A percentile compares a stretch with the other conserved stretches of the same genome.
Evolutionary conservation across 53 echinoderm and acorn worm species (phyloP).

Genomic region (Holothuria leucospilota): DNA sequence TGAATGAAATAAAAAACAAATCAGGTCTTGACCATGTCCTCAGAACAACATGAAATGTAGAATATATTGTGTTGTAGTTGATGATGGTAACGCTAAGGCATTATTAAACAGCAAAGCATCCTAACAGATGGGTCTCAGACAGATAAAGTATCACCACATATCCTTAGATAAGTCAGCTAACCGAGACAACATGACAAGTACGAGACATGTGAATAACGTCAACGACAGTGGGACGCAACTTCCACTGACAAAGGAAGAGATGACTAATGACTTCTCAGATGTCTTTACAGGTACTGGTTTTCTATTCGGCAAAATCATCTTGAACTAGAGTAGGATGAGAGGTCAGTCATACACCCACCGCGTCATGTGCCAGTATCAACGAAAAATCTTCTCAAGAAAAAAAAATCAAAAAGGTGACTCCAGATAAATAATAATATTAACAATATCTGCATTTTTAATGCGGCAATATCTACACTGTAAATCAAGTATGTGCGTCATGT

Average conservation of each 20-base stretch:
- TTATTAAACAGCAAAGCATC: slow-evolving; percentile 11
- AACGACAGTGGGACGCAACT: not conserved
- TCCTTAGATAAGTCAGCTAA: not conserved
- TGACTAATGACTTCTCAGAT: slow-evolving; percentile 38
- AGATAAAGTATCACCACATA: slow-evolving; percentile 14
- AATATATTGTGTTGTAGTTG: not conserved
- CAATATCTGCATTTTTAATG: too few species aligned
- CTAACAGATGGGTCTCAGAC: slow-evolving; percentile 30
- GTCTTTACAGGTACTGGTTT: slow-evolving; percentile 23
- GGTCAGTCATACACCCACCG: slow-evolving; percentile 22
- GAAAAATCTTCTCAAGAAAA: slow-evolving; percentile 6
- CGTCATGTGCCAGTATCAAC: too few species aligned
- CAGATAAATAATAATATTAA: too few species aligned
- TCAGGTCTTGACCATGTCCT: too few species aligned
- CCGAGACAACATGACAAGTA: not conserved
- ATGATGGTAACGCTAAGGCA: not conserved
- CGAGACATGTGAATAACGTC: not conserved
- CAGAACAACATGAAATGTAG: not conserved
- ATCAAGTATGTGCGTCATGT: too few species aligned
- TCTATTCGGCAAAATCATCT: slow-evolving; percentile 12
- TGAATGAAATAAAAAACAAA: too few species aligned
- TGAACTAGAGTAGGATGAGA: not conserved
- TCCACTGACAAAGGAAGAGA: not conserved
- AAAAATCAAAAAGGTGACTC: not conserved
- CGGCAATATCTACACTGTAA: too few species aligned